phyloP scores from a whole-genome alignment of 2,888 invertebrate genomes.

The Crocallis elinguaria region DNA sequence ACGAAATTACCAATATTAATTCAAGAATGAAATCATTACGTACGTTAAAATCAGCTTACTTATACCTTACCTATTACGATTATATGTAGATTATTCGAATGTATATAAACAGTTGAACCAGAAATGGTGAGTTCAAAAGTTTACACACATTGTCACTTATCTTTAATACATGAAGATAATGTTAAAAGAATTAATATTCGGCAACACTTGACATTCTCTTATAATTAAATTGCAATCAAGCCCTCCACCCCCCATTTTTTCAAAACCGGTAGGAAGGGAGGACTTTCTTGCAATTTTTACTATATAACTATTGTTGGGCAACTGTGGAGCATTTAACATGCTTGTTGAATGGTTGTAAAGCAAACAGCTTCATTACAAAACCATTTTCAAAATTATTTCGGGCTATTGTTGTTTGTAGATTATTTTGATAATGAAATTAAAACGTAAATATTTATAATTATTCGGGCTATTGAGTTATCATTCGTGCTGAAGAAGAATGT shows the following conservation, averaged over 20 bases:
- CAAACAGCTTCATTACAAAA: slow-evolving; percentile 48
- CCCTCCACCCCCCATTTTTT: slow-evolving; percentile 34
- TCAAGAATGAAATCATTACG: slow-evolving; percentile 81
- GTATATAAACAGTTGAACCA: slow-evolving; percentile 52
- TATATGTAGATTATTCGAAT: slow-evolving; percentile 63
- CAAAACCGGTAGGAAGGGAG: slow-evolving; percentile 26
- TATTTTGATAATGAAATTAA: slow-evolving; percentile 53
- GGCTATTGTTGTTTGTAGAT: slow-evolving; percentile 73
- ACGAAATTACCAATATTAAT: slow-evolving; percentile 69
- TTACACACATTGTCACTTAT: slow-evolving; percentile 67
- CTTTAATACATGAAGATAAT: slow-evolving; percentile 80
- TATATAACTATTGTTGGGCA: slow-evolving; percentile 79
- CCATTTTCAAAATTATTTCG: slow-evolving; percentile 68
- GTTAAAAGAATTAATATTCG: slow-evolving; percentile 82
- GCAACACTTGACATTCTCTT: slow-evolving; percentile 84
- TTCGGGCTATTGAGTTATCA: slow-evolving; percentile 74
- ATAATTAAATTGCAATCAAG: slow-evolving; percentile 54
- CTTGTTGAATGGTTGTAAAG: slow-evolving; percentile 51
- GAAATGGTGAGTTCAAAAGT: slow-evolving; percentile 40
- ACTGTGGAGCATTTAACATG: slow-evolving; percentile 64
- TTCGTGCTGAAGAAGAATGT: slow-evolving; percentile 74
- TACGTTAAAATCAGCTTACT: slow-evolving; percentile 83
- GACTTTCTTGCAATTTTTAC: slow-evolving; percentile 56
- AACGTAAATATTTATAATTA: slow-evolving; percentile 56
- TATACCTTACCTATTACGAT: slow-evolving; percentile 82